Base-by-base conservation (phyloP, 2,797 vertebrate species). In the Choloepus didactylus region DNA sequence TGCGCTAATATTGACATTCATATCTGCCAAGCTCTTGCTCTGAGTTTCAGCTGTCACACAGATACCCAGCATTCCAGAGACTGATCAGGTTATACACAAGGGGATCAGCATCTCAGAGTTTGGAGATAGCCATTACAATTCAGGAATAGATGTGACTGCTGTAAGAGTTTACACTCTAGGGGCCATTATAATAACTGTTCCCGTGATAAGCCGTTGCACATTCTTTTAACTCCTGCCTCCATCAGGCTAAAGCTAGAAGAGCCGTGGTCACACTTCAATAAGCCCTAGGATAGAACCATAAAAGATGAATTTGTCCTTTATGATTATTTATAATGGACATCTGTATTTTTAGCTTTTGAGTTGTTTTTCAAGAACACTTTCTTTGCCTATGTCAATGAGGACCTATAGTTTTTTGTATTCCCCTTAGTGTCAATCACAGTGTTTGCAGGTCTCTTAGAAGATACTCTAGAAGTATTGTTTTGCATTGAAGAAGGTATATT, bases 391-490 rank as follows among this genome's bases (percentile, higher is more conserved):
- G 5, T 54, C 89, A 64, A 86, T 89, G 35, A 93, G 46, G 16
- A 72, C 9, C 14, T 84, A n/a, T 49, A 73, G 49, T 70, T 91
- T 95, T 89, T 83, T 67, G 11, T 7, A 67, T 91, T 91, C 16
- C 41, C 29, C 25, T 95, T 87, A 54, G 69, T 91, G 27, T 38
- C 87, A 89, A 1, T 88, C 92, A 95, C 21, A 95, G 46, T 90
- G 46, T 92, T 92, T 95, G 41, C 16, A 86, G 46, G 3, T 87
- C 41, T 95, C 54, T 91, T 96, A 93, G 76, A 96, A 93, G 41
- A 64, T 91, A 70, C 10, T 90, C 56, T 91, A 4, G 96, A 94
- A 91, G 95, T 91, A 87, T 35, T 93, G 56, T 90, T 95, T 97
- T 97, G 14, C 46, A 56, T 38, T 91, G 54, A 89, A 89, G 73